phyloP scores from a whole-genome alignment of 2,113 vertebrate species.

The Podarcis muralis region DNA sequence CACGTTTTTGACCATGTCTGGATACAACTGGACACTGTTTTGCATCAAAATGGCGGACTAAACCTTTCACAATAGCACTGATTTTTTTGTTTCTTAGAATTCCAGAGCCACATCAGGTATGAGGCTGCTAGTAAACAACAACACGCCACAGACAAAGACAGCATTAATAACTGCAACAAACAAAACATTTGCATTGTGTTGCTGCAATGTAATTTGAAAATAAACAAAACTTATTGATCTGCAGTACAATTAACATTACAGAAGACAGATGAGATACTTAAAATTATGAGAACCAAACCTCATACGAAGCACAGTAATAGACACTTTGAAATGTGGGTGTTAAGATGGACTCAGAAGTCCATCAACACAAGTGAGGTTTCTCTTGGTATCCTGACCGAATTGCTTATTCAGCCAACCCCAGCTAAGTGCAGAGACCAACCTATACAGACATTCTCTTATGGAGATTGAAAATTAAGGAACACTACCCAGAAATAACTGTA shows the following conservation, averaged over 20 bases:
- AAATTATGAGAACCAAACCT: neutral
- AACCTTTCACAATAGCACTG: too few relatives aligned
- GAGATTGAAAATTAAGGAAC: slow-evolving; percentile 29
- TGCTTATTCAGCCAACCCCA: too few relatives aligned
- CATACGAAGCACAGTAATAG: neutral
- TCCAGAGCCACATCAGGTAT: too few relatives aligned
- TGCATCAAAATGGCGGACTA: too few relatives aligned
- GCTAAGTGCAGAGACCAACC: too few relatives aligned
- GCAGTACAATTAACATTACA: neutral
- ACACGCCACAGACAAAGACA: neutral
- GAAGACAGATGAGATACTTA: neutral
- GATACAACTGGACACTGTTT: too few relatives aligned
- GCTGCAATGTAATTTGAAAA: neutral
- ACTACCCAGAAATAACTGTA: slow-evolving; percentile 2
- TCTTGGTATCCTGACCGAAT: neutral
- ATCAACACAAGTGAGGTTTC: neutral
- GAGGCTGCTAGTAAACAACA: neutral
- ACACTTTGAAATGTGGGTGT: neutral
- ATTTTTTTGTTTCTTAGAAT: too few relatives aligned
- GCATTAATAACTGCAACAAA: neutral
- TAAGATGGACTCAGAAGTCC: neutral
- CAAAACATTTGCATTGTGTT: neutral
- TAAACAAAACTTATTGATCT: neutral
- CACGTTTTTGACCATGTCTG: too few relatives aligned
- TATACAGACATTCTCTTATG: neutral